Base-by-base conservation (phyloP, 2,888 invertebrate species). In the Athalia rosae region DNA sequence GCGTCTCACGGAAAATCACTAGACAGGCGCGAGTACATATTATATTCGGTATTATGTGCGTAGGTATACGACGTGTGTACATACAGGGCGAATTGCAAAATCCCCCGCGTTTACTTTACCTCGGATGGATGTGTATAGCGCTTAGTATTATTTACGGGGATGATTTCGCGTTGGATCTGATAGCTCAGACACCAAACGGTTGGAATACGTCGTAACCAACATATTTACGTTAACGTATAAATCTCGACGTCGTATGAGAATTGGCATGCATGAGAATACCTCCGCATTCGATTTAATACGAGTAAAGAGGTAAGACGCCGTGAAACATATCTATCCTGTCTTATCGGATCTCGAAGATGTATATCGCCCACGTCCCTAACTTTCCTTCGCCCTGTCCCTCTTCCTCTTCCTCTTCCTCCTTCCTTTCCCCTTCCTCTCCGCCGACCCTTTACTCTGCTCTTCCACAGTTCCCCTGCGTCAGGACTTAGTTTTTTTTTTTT, bases 201-300 rank as follows among this genome's bases (percentile, higher is more conserved):
- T 62, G 74, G 15, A 71, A 58, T 58, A 58, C 71, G 74, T 74
- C 59, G 62, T 62, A 73, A 81, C 81, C 84, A 86, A 87, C 87
- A 86, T 88, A 85, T 87, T 86, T 85, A 87, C 87, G 86, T 86
- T 84, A 84, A 87, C 84, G 86, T 82, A 89, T 89, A 89, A 89
- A 89, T 89, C 89, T 87, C 84, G 81, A 66, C 79, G 78, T 76
- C 78, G 76, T 78, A 79, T 74, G 80, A 84, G 84, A 88, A 89
- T 89, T 89, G 89, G 88, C 88, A 89, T 89, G 89, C 89, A 89
- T 88, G 88, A 89, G 87, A 88, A 88, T 86, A 84, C 84, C 84
- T 81, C 84, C 86, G 87, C 85, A 84, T 88, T 88, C 88, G 88
- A 88, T 88, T 88, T 87, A 88, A 88, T 87, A 84, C 87, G 86